Evolutionary conservation across 2,113 vertebrate species (phyloP).

Genomic region (Vombatus ursinus): DNA sequence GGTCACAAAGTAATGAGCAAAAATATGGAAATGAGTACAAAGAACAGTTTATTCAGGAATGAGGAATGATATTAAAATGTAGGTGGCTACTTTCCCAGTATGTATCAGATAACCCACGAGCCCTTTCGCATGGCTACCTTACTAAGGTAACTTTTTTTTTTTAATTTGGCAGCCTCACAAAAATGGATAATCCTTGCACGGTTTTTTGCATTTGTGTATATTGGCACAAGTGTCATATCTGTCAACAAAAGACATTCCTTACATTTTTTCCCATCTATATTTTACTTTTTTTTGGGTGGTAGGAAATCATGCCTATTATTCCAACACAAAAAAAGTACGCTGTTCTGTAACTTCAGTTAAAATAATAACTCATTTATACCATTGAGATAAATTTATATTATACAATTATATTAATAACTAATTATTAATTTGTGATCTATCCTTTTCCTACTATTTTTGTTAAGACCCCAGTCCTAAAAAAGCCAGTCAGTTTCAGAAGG

Average conservation of each 20-base stretch:
- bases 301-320: not conserved
- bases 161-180: not conserved
- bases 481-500: not conserved
- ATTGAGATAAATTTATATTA: not conserved
- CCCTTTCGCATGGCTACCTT: conserved; percentile 65
- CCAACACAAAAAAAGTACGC: not conserved
- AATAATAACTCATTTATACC: not conserved
- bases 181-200: conserved; percentile 45
- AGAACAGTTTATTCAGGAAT: not conserved
- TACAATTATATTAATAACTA: not conserved
- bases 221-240: conserved; percentile 55
- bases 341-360: not conserved
- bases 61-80: not conserved
- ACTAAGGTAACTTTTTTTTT: not conserved
- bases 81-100: not conserved
- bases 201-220: conserved; percentile 42
- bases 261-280: conserved; percentile 60
- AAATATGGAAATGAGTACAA: not conserved
- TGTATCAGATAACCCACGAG: not conserved
- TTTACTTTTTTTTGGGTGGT: not conserved
- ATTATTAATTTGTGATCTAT: not conserved
- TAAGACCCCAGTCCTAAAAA: not conserved
- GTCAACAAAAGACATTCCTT: conserved; percentile 57
- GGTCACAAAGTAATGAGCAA: not conserved
- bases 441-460: not conserved